A percentile compares a stretch with the other conserved stretches of the same genome.
phyloP scores from a whole-genome alignment of 2,113 vertebrate genomes.

The Stictonetta naevosa region DNA sequence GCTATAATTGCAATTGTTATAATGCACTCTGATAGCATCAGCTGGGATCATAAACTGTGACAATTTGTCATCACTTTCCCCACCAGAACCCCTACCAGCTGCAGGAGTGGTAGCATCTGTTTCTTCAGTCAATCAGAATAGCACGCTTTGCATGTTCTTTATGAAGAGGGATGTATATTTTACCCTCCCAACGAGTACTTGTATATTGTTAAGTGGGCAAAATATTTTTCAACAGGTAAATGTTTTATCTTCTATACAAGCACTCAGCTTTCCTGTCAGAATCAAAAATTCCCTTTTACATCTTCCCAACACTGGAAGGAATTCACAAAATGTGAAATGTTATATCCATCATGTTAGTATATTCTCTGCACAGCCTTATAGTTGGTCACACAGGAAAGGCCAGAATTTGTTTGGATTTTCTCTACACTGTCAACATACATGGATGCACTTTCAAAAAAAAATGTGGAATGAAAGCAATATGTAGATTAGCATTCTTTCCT shows the following conservation, averaged over 20 bases:
- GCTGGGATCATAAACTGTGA: not conserved
- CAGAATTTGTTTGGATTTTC: not conserved
- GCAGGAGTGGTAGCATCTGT: not conserved
- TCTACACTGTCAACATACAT: not conserved
- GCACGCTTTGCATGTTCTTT: not conserved
- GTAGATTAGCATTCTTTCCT: not conserved
- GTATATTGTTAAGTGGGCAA: not conserved
- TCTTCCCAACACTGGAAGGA: not conserved
- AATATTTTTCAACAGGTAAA: not conserved
- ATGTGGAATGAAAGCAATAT: not conserved
- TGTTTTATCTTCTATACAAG: not conserved
- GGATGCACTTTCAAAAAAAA: not conserved
- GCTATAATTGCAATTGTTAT: not conserved
- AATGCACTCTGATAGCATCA: not conserved
- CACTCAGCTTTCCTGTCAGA: not conserved
- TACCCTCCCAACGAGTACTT: not conserved
- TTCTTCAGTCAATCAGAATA: not conserved
- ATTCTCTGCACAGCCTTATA: not conserved
- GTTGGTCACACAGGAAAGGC: not conserved
- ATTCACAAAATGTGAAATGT: not conserved
- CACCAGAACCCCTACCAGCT: not conserved
- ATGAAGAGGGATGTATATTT: not conserved
- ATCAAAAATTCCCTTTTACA: not conserved
- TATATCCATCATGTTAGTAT: not conserved
- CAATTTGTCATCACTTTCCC: rapidly evolving